Base-by-base conservation (phyloP, 2,797 vertebrate species). In the Ataeniobius toweri region DNA sequence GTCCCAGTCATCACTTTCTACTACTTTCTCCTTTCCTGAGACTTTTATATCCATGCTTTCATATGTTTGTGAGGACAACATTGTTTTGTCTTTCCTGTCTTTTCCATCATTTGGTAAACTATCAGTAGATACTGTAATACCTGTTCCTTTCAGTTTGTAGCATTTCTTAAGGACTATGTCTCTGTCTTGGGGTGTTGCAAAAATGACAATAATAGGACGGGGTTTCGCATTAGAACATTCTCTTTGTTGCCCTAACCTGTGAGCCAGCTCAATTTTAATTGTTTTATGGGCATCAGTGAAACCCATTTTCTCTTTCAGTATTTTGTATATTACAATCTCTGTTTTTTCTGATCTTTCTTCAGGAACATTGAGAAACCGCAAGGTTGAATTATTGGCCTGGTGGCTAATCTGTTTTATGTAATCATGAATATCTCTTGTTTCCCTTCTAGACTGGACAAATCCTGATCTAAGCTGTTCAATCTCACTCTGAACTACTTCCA, bases 401-500 rank as follows among this genome's bases (percentile, higher is more conserved):
- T 97, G 96, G 80, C 97, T 97, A 77, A 99, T 95, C 91, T 98
- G 97, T 87, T 97, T 98, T 85, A 99, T 99, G 80, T 99, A 99
- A 85, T 99, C 98, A 28, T 99, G 98, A 79, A 99, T 99, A 87
- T 99, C 98, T 74, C 96, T 95, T 20, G 98, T 99, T 94, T 99
- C 98, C 81, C 98, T 96, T 91, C 98, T 96, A 28, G 98, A 99
- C 88, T 99, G 98, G 44, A 99, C 98, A 72, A 99, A 99, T 46
- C 98, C 98, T 4, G 98, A 96, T 72, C 98, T 95, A 68, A 99
- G 91, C 80, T 99, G 98, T 83, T 99, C 98, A 39, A 99, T 99
- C 93, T 99, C 98, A 78, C 96, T 99, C 88, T 99, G 98, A 69
- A 99, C 98, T 73, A 99, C 97, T 94, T 99, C 98, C 73, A 99